Evolutionary conservation across 2,888 invertebrate species (phyloP).

Genomic region (Periphyllus acericola): DNA sequence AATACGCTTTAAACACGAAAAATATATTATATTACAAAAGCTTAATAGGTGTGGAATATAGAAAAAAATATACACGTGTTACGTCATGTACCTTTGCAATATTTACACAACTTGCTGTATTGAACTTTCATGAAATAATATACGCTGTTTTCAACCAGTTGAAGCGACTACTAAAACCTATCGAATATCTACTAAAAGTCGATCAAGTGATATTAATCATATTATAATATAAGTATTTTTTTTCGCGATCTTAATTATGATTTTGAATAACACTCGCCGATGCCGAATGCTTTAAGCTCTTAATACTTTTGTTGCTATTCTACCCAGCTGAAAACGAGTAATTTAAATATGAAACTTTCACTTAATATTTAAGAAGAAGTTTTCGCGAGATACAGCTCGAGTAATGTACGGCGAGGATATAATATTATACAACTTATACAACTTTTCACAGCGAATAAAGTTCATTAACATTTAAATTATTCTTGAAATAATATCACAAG

Average conservation of each 20-base stretch:
- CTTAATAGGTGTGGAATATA: background rate
- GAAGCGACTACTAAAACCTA: no score
- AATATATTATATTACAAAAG: background rate
- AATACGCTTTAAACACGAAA: conserved; percentile 14
- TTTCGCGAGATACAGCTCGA: background rate
- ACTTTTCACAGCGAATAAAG: conserved; percentile 36
- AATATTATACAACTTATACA: background rate
- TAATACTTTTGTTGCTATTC: conserved; percentile 10
- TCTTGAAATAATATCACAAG: background rate
- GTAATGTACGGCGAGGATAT: background rate
- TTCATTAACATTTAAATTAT: conserved; percentile 46
- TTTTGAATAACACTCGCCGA: background rate
- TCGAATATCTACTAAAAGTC: no score
- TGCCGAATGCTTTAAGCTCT: background rate
- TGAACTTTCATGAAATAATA: no score
- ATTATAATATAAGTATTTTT: no score
- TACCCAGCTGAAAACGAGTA: conserved; percentile 10
- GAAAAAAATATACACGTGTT: background rate
- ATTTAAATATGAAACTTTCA: conserved; percentile 34
- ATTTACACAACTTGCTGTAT: no score
- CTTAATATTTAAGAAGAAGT: conserved; percentile 39
- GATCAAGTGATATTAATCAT: no score
- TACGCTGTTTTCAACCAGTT: no score
- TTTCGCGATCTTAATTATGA: background rate
- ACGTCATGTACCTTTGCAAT: background rate